Percentiles rank a stretch among this genome's conserved stretches.
Conservation (phyloP, 2,888 invertebrate genomes). For the Leptopilina myrica region DNA sequence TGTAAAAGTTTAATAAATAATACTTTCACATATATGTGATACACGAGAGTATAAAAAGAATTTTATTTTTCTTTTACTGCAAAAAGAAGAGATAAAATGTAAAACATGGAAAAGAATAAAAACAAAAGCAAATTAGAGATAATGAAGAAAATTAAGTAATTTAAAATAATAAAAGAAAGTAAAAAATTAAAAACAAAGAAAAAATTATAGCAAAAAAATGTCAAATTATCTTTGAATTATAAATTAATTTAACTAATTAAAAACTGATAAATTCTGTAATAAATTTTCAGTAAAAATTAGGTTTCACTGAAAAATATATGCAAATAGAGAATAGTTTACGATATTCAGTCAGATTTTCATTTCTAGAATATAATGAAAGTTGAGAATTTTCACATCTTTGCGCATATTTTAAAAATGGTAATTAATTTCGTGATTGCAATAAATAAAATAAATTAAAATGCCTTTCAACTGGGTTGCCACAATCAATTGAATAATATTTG, state of each 20-base stretch:
- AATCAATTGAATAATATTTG: no score
- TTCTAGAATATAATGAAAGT: constrained; percentile 26
- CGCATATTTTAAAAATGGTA: neutral
- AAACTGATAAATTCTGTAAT: neutral
- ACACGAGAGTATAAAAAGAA: no score
- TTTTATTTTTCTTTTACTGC: no score
- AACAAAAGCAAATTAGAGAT: no score
- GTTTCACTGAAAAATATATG: neutral
- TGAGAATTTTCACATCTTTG: neutral
- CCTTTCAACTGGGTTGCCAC: neutral
- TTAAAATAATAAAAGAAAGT: no score
- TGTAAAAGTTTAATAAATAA: no score
- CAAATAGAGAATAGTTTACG: neutral
- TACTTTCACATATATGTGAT: no score
- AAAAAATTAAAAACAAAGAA: no score
- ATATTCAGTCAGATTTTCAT: neutral
- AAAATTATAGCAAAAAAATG: neutral
- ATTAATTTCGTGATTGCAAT: constrained; percentile 12
- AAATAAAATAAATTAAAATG: constrained; percentile 17
- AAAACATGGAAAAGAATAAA: no score
- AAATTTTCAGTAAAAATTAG: neutral
- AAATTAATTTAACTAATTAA: no score
- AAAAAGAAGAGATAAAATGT: no score
- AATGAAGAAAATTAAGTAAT: no score
- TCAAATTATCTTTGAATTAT: neutral